Evolutionary conservation across 2,888 invertebrate genomes (phyloP).

Genomic region (Rambutsinella grinnellia): DNA sequence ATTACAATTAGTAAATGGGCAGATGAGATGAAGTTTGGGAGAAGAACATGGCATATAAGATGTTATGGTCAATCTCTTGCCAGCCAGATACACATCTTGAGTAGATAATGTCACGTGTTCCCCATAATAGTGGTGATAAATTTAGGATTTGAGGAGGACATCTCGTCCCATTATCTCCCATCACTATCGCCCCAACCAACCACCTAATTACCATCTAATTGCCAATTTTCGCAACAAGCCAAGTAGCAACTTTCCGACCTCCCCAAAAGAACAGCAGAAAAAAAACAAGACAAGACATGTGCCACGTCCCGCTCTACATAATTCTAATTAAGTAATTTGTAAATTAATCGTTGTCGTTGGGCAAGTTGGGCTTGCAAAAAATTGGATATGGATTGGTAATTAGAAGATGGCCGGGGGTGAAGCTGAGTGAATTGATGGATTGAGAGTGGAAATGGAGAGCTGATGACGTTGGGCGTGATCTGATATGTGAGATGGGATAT

Average conservation of each 20-base stretch:
- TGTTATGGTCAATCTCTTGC: too few relatives aligned
- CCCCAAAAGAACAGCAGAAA: not conserved
- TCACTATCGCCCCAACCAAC: not conserved
- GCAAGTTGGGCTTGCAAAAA: too few relatives aligned
- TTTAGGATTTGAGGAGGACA: not conserved
- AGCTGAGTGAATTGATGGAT: too few relatives aligned
- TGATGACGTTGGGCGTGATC: too few relatives aligned
- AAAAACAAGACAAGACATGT: too few relatives aligned
- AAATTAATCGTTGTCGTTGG: too few relatives aligned
- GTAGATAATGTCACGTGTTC: not conserved
- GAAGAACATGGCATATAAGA: not conserved
- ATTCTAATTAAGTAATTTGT: too few relatives aligned
- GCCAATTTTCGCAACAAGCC: not conserved
- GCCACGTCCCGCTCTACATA: not conserved
- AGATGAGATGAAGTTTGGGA: not conserved
- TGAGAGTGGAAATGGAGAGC: too few relatives aligned
- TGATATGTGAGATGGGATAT: too few relatives aligned
- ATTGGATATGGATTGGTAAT: too few relatives aligned
- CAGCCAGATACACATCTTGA: not conserved
- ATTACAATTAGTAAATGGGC: conserved; percentile 1
- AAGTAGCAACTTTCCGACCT: not conserved
- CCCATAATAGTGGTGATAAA: not conserved
- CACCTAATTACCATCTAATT: not conserved
- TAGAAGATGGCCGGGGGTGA: too few relatives aligned
- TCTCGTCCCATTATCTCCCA: not conserved